Base-by-base conservation (phyloP, 1,140 invertebrate species). In the Ips typographus region DNA sequence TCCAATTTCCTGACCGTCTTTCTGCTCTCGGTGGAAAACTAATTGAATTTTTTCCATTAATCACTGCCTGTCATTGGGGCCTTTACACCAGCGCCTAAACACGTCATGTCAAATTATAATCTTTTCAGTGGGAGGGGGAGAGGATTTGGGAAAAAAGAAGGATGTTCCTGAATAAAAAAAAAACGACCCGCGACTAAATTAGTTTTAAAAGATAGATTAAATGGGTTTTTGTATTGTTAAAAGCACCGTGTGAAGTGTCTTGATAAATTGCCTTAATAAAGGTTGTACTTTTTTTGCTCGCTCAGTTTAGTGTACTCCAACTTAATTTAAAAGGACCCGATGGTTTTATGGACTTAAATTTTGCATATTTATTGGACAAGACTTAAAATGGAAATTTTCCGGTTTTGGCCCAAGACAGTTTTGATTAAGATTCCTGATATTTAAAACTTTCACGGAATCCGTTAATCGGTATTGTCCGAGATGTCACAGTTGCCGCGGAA, bases 181-280 rank as follows among this genome's bases (percentile, higher is more conserved):
- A 69, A 62, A 44, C 59, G 67, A 64, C 59, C 67, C 67, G 63
- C 47, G 67, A 69, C 67, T 69, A 69, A 69, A 69, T 69, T 69
- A 69, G 67, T 69, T 69, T 69, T 63, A 69, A 69, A 69, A 69
- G 60, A 69, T 69, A 64, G 67, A 69, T 69, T 69, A 69, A 69
- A 69, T 64, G 67, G 67, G 59, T 69, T 69, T 69, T 64, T 64
- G 61, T 69, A 63, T 69, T 69, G 67, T 62, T 44, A 69, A 62
- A 69, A 63, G 66, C 57, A 40, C 66, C 66, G 66, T 66, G 64
- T 66, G 55, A 66, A 58, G 65, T 69, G 67, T 64, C 59, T 63
- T 69, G 67, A 69, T 69, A 64, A 69, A 69, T 69, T 64, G 67
- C 67, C 41, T 57, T 56, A 69, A 62, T 60, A 68, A 60, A 60